A percentile compares a stretch with the other conserved stretches of the same genome.
These are phyloP conservation scores for Archips xylosteana DNA, from an alignment of 2,888 invertebrate species.

Conservation along the genomic window DNA sequence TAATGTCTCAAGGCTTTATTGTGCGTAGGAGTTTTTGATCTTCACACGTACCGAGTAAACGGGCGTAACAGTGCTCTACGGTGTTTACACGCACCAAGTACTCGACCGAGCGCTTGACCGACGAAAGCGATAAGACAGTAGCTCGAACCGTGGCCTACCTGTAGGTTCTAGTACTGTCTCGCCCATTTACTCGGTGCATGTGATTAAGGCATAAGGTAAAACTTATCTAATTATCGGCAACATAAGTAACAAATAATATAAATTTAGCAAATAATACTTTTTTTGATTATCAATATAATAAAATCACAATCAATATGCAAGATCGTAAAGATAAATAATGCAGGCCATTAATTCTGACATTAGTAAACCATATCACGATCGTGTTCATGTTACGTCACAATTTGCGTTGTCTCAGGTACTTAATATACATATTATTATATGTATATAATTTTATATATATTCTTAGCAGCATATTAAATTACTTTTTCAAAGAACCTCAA, in stretches of 20 bases:
- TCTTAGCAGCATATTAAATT: neutral
- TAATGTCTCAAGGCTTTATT: no score
- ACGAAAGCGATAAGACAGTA: no score
- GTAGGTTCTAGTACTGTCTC: no score
- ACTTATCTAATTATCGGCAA: neutral
- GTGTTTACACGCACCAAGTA: no score
- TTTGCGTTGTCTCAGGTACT: neutral
- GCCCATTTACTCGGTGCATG: neutral
- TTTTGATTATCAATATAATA: neutral
- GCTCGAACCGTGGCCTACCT: no score
- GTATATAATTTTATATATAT: no score
- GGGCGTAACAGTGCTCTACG: no score
- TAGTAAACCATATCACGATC: neutral
- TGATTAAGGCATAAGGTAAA: no score
- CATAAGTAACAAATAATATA: conserved; percentile 1
- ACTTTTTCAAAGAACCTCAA: neutral
- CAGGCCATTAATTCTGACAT: neutral
- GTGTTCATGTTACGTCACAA: neutral
- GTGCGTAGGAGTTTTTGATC: no score
- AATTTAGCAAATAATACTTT: neutral
- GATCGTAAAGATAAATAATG: neutral
- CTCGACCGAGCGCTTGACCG: no score
- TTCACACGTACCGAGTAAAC: no score
- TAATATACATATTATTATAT: no score
- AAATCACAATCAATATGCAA: conserved; percentile 1